A percentile compares a stretch with the other conserved stretches of the same genome.
Evolutionary conservation across 1,140 invertebrate genomes (phyloP).

Genomic region (Caenorhabditis briggsae): DNA sequence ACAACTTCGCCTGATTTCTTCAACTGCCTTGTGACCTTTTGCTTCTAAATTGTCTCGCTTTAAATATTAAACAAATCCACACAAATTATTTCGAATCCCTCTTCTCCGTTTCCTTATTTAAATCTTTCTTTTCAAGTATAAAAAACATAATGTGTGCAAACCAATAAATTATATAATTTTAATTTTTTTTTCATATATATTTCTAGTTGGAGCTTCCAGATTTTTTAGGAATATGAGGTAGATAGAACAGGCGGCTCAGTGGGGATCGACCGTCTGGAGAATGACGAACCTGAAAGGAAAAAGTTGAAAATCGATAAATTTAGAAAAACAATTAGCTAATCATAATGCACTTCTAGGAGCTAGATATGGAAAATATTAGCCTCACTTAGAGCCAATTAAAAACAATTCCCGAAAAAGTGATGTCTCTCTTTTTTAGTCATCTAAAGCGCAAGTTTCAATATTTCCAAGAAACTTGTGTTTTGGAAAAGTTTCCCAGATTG

Average conservation of each 20-base stretch:
- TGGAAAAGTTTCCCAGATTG: too few relatives aligned
- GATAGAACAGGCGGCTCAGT: constrained; percentile 10
- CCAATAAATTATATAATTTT: background rate
- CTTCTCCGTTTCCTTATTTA: background rate
- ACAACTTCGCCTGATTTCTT: constrained; percentile 42
- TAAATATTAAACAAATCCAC: constrained; percentile 4
- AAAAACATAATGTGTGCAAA: background rate
- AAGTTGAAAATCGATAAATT: background rate
- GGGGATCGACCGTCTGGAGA: constrained; percentile 29
- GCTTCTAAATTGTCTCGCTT: background rate
- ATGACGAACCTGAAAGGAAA: constrained; percentile 12
- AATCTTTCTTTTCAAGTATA: background rate
- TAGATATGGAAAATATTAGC: too few relatives aligned
- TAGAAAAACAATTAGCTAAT: too few relatives aligned
- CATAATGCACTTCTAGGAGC: too few relatives aligned
- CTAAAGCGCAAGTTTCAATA: too few relatives aligned
- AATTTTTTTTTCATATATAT: background rate
- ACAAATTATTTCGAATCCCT: background rate
- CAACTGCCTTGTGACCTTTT: background rate
- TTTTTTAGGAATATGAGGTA: background rate
- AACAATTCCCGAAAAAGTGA: too few relatives aligned
- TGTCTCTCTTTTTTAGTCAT: too few relatives aligned
- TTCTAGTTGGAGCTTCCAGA: background rate
- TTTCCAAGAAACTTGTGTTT: too few relatives aligned
- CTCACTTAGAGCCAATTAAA: too few relatives aligned